Percentiles rank a stretch among this genome's conserved stretches.
phyloP scores from a whole-genome alignment of 2,888 invertebrate genomes.

The Lasioglossum calceatum region DNA sequence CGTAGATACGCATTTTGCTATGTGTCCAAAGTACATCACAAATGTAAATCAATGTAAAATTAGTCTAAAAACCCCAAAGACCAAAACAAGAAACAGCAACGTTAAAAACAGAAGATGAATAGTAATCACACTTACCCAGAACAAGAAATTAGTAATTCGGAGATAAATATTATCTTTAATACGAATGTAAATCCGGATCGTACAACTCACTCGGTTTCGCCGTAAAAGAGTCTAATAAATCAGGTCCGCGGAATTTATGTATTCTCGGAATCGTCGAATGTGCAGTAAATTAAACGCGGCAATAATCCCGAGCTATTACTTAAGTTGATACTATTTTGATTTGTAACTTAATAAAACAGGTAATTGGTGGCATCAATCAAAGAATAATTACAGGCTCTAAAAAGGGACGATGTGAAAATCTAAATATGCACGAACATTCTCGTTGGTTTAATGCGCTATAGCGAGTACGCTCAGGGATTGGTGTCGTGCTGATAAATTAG shows the following conservation, averaged over 20 bases:
- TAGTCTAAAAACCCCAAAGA: not conserved
- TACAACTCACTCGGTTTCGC: not conserved
- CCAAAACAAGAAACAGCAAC: not conserved
- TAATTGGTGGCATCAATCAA: not conserved
- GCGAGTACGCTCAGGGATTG: not conserved
- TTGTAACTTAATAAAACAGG: not conserved
- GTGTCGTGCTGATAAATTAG: not conserved
- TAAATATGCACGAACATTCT: not conserved
- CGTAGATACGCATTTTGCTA: too few relatives aligned
- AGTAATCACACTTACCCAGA: not conserved
- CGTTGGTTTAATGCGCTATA: not conserved
- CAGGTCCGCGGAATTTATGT: not conserved
- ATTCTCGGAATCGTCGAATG: not conserved
- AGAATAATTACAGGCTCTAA: not conserved
- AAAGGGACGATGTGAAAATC: not conserved
- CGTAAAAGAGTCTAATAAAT: not conserved
- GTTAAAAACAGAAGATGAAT: not conserved
- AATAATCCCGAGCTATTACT: not conserved
- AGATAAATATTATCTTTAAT: not conserved
- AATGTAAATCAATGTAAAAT: not conserved
- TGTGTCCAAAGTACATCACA: not conserved
- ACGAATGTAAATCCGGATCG: not conserved
- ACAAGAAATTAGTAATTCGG: not conserved
- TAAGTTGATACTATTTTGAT: not conserved
- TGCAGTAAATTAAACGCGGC: not conserved